A percentile compares a stretch with the other conserved stretches of the same genome.
These are phyloP conservation scores for Pachypeltis micranthus DNA, from an alignment of 1,140 invertebrate genomes.

Conservation along the genomic window DNA sequence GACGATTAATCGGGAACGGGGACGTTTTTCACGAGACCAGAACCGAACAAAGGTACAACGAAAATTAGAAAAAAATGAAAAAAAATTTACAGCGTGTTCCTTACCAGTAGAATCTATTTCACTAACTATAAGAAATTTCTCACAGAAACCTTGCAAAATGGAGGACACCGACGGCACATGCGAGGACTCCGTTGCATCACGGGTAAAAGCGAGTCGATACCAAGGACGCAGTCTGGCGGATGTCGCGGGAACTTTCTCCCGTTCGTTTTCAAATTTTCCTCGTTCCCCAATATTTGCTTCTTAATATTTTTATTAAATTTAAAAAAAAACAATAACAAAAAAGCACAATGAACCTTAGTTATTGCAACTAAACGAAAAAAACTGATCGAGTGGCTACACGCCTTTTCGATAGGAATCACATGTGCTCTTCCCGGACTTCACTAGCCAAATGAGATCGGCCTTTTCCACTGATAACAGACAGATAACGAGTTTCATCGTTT, in stretches of 20 bases:
- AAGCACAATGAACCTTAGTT: no score
- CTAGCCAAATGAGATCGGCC: no score
- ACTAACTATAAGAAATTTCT: conserved; percentile 48
- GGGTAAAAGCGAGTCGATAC: conserved; percentile 30
- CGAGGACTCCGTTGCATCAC: conserved; percentile 47
- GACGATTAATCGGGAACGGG: no score
- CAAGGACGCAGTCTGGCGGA: conserved; percentile 16
- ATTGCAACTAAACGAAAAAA: no score
- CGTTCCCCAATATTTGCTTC: not conserved
- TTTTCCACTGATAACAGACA: no score
- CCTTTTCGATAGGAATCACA: no score
- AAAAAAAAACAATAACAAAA: no score
- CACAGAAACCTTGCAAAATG: conserved; percentile 53
- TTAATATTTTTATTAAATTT: not conserved
- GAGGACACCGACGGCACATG: conserved; percentile 53
- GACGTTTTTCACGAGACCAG: not conserved
- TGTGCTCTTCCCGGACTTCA: no score
- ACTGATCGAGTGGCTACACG: no score
- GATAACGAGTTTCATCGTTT: no score
- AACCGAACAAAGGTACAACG: not conserved
- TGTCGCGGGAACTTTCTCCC: not conserved
- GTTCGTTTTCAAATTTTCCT: not conserved
- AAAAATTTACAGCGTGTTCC: conserved; percentile 27
- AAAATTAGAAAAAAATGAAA: not conserved
- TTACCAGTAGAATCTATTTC: conserved; percentile 37